Percentiles rank a stretch among this genome's conserved stretches.
Conservation (phyloP, 1,140 invertebrate species). For the Drosophila triauraria region DNA sequence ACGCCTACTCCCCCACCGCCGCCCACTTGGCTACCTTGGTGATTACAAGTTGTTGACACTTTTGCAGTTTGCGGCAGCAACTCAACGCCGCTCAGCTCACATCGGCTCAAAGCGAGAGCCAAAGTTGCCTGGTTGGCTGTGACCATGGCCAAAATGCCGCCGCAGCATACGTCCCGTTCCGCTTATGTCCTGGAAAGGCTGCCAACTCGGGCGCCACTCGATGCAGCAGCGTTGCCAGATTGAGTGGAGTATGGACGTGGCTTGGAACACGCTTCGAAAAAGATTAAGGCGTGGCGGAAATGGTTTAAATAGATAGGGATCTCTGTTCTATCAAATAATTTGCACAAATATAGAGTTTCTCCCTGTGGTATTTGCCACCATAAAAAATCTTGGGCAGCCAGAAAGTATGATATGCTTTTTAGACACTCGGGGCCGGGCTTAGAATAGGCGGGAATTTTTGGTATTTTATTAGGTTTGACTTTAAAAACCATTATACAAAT, state of each 20-base stretch:
- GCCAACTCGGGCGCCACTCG: conserved; percentile 52
- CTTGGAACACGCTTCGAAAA: too few species aligned
- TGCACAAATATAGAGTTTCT: neutral
- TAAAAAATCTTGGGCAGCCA: rapidly evolving
- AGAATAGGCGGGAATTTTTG: too few species aligned
- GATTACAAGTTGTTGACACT: conserved; percentile 83
- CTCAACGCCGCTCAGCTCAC: conserved; percentile 50
- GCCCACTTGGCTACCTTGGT: conserved; percentile 43
- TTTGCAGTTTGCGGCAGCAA: conserved; percentile 79
- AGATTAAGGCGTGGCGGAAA: too few species aligned
- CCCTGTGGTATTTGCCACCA: neutral
- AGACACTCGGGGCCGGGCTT: too few species aligned
- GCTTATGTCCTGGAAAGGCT: conserved; percentile 42
- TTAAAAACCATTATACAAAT: too few species aligned
- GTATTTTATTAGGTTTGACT: neutral
- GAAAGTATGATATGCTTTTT: neutral
- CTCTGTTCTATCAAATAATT: neutral
- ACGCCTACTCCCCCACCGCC: conserved; percentile 27
- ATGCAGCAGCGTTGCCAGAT: conserved; percentile 36
- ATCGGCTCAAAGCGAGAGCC: conserved; percentile 64
- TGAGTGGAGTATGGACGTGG: too few species aligned
- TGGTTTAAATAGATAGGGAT: neutral
- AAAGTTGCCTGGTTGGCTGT: conserved; percentile 66
- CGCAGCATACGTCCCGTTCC: conserved; percentile 29
- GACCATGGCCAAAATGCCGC: conserved; percentile 69